phyloP scores from a whole-genome alignment of 2,797 vertebrate species.

The Clamator glandarius region DNA sequence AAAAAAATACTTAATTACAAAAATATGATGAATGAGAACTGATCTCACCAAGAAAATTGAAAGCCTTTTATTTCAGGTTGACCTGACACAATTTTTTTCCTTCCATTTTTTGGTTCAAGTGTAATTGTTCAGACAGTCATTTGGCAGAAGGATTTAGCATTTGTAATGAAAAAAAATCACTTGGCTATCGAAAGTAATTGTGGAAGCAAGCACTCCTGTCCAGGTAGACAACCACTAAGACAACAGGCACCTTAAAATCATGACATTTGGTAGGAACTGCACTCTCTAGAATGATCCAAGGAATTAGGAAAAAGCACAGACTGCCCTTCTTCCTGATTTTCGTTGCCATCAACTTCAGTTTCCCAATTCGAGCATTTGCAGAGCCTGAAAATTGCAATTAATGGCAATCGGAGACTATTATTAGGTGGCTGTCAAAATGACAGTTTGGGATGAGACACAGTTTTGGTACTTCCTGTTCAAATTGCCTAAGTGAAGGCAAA shows the following conservation, averaged over 20 bases:
- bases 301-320: not conserved
- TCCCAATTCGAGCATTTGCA: not conserved
- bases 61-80: not conserved
- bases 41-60: not conserved
- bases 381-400: not conserved
- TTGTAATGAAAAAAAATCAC: not conserved
- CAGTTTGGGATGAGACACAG: not conserved
- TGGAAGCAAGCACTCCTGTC: not conserved
- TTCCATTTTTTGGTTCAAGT: not conserved
- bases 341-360: not conserved
- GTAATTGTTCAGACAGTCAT: not conserved
- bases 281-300: not conserved
- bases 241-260: not conserved
- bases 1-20: constrained; percentile 14
- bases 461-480: not conserved
- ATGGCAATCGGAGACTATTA: not conserved
- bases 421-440: not conserved
- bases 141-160: not conserved
- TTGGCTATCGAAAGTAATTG: not conserved
- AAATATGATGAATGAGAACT: constrained; percentile 2
- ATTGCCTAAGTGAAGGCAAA: not conserved
- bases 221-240: not conserved
- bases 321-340: not conserved
- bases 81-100: not conserved
- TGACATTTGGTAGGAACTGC: not conserved